phyloP scores from a whole-genome alignment of 1,140 invertebrate species.

The Rhizoglyphus robini region DNA sequence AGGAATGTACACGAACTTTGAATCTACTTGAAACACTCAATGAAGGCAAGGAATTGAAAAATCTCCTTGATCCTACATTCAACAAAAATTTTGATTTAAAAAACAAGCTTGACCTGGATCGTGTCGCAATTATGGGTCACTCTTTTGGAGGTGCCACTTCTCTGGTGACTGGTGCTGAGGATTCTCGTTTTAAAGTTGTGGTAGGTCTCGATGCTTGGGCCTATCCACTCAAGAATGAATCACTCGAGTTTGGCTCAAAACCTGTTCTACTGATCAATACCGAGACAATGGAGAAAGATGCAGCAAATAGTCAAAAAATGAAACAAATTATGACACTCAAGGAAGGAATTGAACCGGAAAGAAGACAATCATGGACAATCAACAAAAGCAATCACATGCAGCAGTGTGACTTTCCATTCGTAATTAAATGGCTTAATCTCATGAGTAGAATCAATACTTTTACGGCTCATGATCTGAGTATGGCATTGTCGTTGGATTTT shows the following conservation, averaged over 20 bases:
- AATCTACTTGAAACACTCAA: not conserved
- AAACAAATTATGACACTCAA: not conserved
- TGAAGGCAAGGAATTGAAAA: conserved; percentile 25
- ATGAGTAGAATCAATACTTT: not conserved
- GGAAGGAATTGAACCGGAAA: not conserved
- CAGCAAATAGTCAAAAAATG: not conserved
- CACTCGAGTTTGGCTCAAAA: not conserved
- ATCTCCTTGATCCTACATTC: conserved; percentile 31
- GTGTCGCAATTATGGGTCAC: conserved; percentile 45
- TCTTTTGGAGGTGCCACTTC: conserved; percentile 53
- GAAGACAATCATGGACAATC: not conserved
- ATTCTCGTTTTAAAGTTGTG: conserved; percentile 36
- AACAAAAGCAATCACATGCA: not conserved
- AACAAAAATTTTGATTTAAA: conserved; percentile 36
- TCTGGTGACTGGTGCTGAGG: conserved; percentile 39
- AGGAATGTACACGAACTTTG: not conserved
- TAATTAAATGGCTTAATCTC: not conserved
- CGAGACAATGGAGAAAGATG: not conserved
- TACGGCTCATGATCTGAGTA: not conserved
- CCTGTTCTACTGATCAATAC: not conserved
- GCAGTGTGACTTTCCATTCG: not conserved
- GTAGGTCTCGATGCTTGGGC: not conserved
- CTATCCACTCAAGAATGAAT: not conserved
- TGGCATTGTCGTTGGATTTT: not conserved
- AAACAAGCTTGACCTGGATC: conserved; percentile 41